phyloP scores from a whole-genome alignment of 2,888 invertebrate species.

The Nemoura dubitans region DNA sequence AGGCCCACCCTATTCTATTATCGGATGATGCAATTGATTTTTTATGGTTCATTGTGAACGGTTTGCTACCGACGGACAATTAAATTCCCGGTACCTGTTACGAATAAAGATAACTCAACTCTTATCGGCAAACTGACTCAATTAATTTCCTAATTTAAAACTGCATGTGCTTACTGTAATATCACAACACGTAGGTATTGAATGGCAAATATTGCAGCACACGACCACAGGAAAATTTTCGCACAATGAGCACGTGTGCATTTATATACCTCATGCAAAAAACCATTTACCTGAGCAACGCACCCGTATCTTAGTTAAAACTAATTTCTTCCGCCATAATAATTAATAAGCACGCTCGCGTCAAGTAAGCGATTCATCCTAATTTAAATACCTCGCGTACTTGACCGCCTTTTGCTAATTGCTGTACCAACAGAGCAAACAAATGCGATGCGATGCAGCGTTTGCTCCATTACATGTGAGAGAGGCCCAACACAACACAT shows the following conservation, averaged over 20 bases:
- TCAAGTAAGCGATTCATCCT: background rate
- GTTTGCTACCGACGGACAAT: background rate
- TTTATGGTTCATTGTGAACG: background rate
- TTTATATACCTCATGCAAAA: too few species aligned
- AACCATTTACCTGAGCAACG: too few species aligned
- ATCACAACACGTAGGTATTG: too few species aligned
- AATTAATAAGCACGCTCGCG: background rate
- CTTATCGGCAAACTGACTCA: too few species aligned
- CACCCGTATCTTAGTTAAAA: background rate
- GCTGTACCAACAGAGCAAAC: background rate
- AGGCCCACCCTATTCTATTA: too few species aligned
- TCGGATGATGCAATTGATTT: background rate
- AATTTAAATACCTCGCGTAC: background rate
- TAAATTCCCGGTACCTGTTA: background rate
- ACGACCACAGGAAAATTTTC: too few species aligned
- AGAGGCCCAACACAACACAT: background rate
- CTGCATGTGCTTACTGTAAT: too few species aligned
- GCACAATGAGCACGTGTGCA: too few species aligned
- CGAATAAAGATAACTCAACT: background rate
- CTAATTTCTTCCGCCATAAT: background rate
- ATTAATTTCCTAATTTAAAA: too few species aligned
- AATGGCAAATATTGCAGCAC: too few species aligned
- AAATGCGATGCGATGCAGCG: background rate
- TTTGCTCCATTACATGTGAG: too few species aligned
- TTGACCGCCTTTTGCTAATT: conserved; percentile 1